Evolutionary conservation across 1,140 invertebrate species (phyloP).

Genomic region (Heliconius congener): DNA sequence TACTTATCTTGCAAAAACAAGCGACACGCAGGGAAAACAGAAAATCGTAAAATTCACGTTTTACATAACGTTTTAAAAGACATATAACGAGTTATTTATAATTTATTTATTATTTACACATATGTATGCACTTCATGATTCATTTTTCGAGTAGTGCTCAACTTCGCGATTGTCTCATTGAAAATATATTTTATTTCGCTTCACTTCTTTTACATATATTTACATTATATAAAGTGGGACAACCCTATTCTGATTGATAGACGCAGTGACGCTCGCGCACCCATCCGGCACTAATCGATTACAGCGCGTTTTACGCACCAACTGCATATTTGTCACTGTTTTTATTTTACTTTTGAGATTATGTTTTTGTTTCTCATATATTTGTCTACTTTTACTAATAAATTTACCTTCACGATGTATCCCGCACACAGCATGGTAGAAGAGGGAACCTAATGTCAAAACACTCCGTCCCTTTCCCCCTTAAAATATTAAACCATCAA

Average conservation of each 20-base stretch:
- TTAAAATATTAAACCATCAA: too few relatives aligned
- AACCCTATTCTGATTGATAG: conserved; percentile 31
- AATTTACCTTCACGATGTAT: too few relatives aligned
- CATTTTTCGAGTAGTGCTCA: background rate
- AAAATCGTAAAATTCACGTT: too few relatives aligned
- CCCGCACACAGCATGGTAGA: too few relatives aligned
- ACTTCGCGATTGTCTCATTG: background rate
- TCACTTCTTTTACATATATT: background rate
- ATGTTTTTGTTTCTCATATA: conserved; percentile 13
- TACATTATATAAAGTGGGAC: background rate
- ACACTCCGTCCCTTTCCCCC: too few relatives aligned
- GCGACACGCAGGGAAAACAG: too few relatives aligned
- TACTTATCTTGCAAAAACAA: too few relatives aligned
- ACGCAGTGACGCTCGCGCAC: conserved; percentile 53
- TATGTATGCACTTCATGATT: background rate
- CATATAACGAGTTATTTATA: too few relatives aligned
- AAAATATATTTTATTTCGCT: background rate
- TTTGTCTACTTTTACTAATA: background rate
- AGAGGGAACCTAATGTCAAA: too few relatives aligned
- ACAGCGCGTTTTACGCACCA: conserved; percentile 52
- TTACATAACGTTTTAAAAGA: too few relatives aligned
- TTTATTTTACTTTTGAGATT: conserved; percentile 37
- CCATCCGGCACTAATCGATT: conserved; percentile 67
- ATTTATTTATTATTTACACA: background rate
- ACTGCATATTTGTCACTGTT: conserved; percentile 55